Percentiles rank a stretch among this genome's conserved stretches.
These are phyloP conservation scores for Ormyrus rosae DNA, from an alignment of 2,888 invertebrate genomes.

Conservation along the genomic window DNA sequence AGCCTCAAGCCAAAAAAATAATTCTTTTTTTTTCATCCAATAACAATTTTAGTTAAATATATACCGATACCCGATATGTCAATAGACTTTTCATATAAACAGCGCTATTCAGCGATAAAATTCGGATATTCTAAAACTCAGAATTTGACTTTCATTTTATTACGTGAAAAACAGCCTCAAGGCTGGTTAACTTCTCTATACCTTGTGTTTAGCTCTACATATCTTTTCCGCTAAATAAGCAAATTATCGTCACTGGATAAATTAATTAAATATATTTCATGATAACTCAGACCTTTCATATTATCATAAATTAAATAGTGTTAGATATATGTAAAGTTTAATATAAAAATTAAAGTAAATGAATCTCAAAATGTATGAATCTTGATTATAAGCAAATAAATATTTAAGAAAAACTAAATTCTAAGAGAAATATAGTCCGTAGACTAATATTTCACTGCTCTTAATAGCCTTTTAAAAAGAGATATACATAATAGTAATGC, in stretches of 20 bases:
- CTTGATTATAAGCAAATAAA: conserved; percentile 29
- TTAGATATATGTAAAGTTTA: neutral
- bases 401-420: conserved; percentile 30
- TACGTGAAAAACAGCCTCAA: conserved; percentile 38
- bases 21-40: conserved; percentile 18
- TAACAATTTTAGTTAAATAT: conserved; percentile 45
- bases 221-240: conserved; percentile 23
- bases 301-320: conserved; percentile 29
- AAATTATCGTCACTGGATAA: conserved; percentile 13
- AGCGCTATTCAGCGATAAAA: conserved; percentile 30
- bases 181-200: conserved; percentile 54
- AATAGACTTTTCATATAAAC: conserved; percentile 42
- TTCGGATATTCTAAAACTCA: conserved; percentile 39
- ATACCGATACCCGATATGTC: conserved; percentile 44
- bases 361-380: neutral
- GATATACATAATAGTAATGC: conserved; percentile 21
- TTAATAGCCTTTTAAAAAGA: conserved; percentile 6
- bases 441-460: conserved; percentile 31
- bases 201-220: conserved; percentile 56
- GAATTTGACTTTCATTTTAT: conserved; percentile 50
- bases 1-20: conserved; percentile 50
- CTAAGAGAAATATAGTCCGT: conserved; percentile 17
- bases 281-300: conserved; percentile 4
- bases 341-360: neutral
- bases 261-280: neutral